Conservation (phyloP, 2,797 vertebrate species). For the Lindbergichthys nudifrons region DNA sequence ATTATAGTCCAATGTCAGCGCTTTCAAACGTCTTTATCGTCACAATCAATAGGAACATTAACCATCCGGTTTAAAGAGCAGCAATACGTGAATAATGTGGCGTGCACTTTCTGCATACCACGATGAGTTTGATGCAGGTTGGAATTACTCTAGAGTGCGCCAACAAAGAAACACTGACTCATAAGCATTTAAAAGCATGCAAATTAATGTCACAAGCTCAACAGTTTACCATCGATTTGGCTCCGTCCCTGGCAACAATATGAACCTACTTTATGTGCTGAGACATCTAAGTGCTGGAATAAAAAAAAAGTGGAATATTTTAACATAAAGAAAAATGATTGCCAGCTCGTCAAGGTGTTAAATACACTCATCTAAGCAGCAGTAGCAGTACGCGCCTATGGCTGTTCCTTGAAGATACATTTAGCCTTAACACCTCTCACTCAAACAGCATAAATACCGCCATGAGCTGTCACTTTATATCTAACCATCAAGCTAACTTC, state of each 20-base stretch:
- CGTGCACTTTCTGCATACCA: slow-evolving; percentile 13
- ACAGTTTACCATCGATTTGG: neutral
- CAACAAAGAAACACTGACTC: slow-evolving; percentile 4
- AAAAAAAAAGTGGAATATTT: neutral
- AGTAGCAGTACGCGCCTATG: neutral
- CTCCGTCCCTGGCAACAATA: neutral
- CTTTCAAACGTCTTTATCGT: slow-evolving; percentile 41
- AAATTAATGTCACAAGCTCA: neutral
- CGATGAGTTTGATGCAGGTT: slow-evolving; percentile 12
- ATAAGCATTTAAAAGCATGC: slow-evolving; percentile 4
- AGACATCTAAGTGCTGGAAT: neutral
- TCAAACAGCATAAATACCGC: neutral
- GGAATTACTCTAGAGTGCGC: slow-evolving; percentile 9
- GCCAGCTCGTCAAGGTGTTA: slow-evolving; percentile 25
- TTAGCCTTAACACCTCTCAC: slow-evolving; percentile 1
- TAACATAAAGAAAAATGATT: slow-evolving; percentile 13
- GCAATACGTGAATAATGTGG: slow-evolving; percentile 26
- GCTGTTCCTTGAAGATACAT: neutral
- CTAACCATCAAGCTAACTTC: neutral
- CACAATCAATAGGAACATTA: slow-evolving; percentile 64
- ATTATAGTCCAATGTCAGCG: slow-evolving; percentile 34
- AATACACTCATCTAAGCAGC: slow-evolving; percentile 6
- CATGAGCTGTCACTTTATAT: slow-evolving; percentile 10
- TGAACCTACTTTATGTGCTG: neutral
- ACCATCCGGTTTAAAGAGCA: slow-evolving; percentile 41